Conservation (phyloP, 1,140 invertebrate species). For the Drosophila neocordata region DNA sequence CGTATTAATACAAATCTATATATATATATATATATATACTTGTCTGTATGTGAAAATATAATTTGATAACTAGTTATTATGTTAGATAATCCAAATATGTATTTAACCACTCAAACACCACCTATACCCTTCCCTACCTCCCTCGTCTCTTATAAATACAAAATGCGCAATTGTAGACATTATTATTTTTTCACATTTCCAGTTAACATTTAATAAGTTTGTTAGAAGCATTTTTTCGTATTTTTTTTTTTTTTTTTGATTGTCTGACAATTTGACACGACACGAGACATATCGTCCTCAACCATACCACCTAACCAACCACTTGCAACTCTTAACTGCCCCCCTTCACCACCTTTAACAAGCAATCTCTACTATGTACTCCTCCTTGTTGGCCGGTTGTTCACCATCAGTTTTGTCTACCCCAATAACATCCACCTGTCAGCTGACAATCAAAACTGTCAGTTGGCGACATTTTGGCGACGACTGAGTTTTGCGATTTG, state of each 20-base stretch:
- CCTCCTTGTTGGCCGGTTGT: neutral
- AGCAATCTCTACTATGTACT: too few species aligned
- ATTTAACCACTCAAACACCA: neutral
- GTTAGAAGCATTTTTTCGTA: conserved; percentile 34
- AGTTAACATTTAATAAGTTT: conserved; percentile 49
- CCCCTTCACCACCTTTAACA: too few species aligned
- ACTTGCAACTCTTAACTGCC: neutral
- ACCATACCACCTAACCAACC: neutral
- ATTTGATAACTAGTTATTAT: neutral
- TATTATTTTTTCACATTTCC: conserved; percentile 32
- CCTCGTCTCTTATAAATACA: neutral
- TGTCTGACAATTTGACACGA: conserved; percentile 44
- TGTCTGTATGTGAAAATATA: neutral
- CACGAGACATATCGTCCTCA: conserved; percentile 15
- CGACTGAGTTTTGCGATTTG: conserved; percentile 18
- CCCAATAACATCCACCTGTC: conserved; percentile 44
- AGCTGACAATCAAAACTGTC: conserved; percentile 75
- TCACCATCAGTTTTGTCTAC: conserved; percentile 4
- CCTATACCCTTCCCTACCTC: neutral
- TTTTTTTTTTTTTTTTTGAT: conserved; percentile 39
- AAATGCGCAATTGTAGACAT: conserved; percentile 18
- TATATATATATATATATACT: neutral
- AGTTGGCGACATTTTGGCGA: conserved; percentile 49
- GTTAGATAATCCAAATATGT: neutral
- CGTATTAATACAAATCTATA: neutral